A percentile compares a stretch with the other conserved stretches of the same genome.
Evolutionary conservation across 2,113 vertebrate genomes (phyloP).

Genomic region (Coptodon bakossiorum): DNA sequence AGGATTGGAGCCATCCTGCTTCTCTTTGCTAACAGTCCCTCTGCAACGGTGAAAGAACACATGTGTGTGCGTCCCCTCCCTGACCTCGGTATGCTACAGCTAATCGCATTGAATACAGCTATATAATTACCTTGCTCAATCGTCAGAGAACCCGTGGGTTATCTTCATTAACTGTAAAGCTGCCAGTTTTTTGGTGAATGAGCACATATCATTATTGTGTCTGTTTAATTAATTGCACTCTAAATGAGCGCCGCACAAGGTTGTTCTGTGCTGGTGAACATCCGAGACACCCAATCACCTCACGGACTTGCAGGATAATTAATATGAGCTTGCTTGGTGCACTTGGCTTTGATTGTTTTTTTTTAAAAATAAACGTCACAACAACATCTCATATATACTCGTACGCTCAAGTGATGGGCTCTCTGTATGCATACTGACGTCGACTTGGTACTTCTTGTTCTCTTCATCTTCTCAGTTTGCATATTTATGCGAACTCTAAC

Average conservation of each 20-base stretch:
- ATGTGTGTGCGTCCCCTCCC: neutral
- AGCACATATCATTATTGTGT: neutral
- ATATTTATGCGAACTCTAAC: neutral
- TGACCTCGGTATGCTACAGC: constrained; percentile 20
- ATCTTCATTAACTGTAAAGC: constrained; percentile 20
- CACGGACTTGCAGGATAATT: neutral
- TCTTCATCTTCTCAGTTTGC: neutral
- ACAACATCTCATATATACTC: neutral
- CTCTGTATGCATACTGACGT: neutral
- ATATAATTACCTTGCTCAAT: constrained; percentile 34
- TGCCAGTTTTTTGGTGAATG: neutral
- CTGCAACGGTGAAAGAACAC: neutral
- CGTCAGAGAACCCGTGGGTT: constrained; percentile 28
- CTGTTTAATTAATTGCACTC: constrained; percentile 23
- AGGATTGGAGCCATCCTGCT: constrained; percentile 27
- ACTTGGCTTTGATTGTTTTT: neutral
- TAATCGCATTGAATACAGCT: constrained; percentile 34
- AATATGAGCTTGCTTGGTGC: neutral
- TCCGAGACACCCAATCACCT: neutral
- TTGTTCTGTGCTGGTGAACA: neutral
- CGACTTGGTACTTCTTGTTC: neutral
- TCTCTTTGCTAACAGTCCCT: neutral
- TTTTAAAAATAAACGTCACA: neutral
- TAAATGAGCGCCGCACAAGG: neutral
- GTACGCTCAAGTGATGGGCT: neutral